phyloP scores from a whole-genome alignment of 2,113 vertebrate genomes.

The Loxodonta africana region DNA sequence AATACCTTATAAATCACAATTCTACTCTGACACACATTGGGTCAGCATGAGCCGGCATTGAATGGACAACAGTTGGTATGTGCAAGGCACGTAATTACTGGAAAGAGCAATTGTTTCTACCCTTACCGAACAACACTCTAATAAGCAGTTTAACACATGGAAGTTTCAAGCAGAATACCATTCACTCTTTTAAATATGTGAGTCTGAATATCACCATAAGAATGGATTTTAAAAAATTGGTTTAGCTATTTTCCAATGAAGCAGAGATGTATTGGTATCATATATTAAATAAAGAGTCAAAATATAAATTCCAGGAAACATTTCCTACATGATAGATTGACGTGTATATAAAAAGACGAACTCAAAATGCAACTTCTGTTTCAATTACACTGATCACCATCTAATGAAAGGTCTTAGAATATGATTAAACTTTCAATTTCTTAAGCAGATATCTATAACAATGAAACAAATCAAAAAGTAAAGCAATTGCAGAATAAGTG shows the following conservation, averaged over 20 bases:
- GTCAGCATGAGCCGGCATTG: background rate
- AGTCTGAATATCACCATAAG: conserved; percentile 45
- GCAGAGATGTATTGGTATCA: background rate
- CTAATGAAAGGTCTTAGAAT: conserved; percentile 24
- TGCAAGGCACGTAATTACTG: background rate
- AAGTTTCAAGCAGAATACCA: conserved; percentile 25
- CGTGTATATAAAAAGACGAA: background rate
- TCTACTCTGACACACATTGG: background rate
- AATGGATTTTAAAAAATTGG: background rate
- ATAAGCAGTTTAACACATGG: conserved; percentile 15
- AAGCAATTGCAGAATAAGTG: conserved; percentile 38
- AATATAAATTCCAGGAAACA: conserved; percentile 34
- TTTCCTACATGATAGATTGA: conserved; percentile 37
- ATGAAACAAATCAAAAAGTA: conserved; percentile 58
- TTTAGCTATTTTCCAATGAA: conserved; percentile 27
- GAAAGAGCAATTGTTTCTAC: background rate
- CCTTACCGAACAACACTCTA: conserved; percentile 13
- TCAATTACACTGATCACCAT: background rate
- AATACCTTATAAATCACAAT: background rate
- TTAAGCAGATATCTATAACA: conserved; percentile 2
- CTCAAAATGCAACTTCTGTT: conserved; percentile 48
- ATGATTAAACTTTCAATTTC: conserved; percentile 55
- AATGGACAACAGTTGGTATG: background rate
- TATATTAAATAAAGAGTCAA: conserved; percentile 31
- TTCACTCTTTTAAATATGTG: conserved; percentile 33